Evolutionary conservation across 2,797 vertebrate species (phyloP), one percentile per base, ranked within the genome.

Genomic region (Falco rusticolus): DNA sequence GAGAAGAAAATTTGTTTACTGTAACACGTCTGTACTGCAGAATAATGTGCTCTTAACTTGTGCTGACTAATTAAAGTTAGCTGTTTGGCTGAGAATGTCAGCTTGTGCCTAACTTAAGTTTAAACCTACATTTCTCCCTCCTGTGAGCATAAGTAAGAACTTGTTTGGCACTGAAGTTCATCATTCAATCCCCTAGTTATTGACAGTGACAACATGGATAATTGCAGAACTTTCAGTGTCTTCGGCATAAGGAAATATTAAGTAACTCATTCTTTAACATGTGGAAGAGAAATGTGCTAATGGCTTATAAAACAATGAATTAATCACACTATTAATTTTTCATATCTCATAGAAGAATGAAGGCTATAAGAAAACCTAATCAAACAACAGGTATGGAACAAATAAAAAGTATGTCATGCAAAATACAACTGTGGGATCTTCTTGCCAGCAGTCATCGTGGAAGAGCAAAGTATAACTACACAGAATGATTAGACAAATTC

Each of bases 41-140:
- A 72, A 85, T 59, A 72, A 59, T 18, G 29, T 69, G 4, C 25
- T 56, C 5, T 65, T 63, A 37, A 13, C 10, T 66, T 3, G 4
- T 0, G 0, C 33, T 53, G 16, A 13, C 24, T 66, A 37, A 63
- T 48, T 79, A 37, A 31, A 56, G 24, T 7, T 63, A 57, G 56
- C 19, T 69, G 6, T 45, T 87, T 74, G 9, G 25, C 79, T 80
- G 34, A 65, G 43, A 72, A 76, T n/a, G 26, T 47, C 13, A 22
- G 11, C 34, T 81, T 81, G 21, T 48, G 3, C 53, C 29, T 63
- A 54, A 77, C 18, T 47, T 24, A 11, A 39, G 5, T 78, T 81
- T 59, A 84, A 89, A 72, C 11, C 7, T 86, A 10, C 13, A 81
- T 54, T 65, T 83, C 10, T 84, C 3, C 3, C 11, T 80, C 6